Percentiles rank a stretch among this genome's conserved stretches.
Conservation (phyloP, 23 tunicate species). For the Clavelina lepadiformis region DNA sequence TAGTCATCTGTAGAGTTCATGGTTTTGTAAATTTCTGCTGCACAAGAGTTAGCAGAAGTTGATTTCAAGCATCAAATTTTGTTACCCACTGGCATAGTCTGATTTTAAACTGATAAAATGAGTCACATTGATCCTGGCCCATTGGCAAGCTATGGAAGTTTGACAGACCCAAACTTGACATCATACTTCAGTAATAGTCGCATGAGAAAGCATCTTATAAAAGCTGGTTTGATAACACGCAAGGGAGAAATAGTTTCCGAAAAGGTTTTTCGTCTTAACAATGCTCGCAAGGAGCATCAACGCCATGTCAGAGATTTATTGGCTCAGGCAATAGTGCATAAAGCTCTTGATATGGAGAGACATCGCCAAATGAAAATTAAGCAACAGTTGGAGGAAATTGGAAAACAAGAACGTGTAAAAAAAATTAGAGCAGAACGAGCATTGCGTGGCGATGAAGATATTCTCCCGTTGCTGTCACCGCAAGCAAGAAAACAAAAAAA, state of each 20-base stretch:
- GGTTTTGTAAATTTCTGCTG: no score
- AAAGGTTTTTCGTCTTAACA: slow-evolving; percentile 79
- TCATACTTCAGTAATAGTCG: slow-evolving; percentile 85
- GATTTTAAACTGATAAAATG: no score
- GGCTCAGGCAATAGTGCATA: slow-evolving; percentile 95
- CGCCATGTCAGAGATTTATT: slow-evolving; percentile 86
- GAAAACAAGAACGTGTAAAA: slow-evolving; percentile 85
- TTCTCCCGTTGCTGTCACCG: slow-evolving; percentile 72
- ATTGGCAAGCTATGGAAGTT: slow-evolving; percentile 72
- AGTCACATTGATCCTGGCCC: slow-evolving; percentile 89
- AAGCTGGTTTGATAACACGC: slow-evolving; percentile 75
- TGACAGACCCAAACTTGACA: slow-evolving; percentile 83
- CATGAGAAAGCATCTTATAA: slow-evolving; percentile 76
- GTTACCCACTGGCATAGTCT: no score
- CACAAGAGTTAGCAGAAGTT: no score
- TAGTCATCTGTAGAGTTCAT: no score
- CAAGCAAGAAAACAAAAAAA: slow-evolving; percentile 16
- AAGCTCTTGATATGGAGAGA: slow-evolving; percentile 87
- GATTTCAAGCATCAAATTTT: no score
- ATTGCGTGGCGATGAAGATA: slow-evolving; percentile 78
- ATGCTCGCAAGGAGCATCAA: slow-evolving; percentile 89
- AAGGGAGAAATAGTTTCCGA: slow-evolving; percentile 88
- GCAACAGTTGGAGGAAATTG: slow-evolving; percentile 84
- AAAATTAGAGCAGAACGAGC: slow-evolving; percentile 85
- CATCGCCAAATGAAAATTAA: slow-evolving; percentile 89